A percentile compares a stretch with the other conserved stretches of the same genome.
These are phyloP conservation scores for Serinus canaria DNA, from an alignment of 2,113 vertebrate genomes.

Conservation along the genomic window DNA sequence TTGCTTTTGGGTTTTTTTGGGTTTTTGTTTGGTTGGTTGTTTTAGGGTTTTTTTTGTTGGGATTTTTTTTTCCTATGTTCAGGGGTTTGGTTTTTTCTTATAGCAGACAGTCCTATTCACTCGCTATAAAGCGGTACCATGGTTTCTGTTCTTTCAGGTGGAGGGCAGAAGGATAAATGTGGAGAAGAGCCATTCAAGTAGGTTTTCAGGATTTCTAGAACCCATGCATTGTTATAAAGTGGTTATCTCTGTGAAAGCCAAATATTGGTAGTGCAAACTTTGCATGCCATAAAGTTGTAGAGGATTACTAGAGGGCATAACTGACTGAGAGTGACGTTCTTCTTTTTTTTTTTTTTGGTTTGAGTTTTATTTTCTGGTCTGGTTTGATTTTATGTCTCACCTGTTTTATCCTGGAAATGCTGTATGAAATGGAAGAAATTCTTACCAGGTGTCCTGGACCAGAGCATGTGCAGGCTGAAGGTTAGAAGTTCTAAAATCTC, in stretches of 20 bases:
- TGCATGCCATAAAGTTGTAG: background rate
- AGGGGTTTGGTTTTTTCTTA: background rate
- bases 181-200: background rate
- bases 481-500: background rate
- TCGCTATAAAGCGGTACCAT: background rate
- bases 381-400: background rate
- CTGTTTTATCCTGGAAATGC: background rate
- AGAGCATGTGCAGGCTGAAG: background rate
- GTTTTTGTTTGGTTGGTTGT: background rate
- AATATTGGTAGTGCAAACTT: background rate
- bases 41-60: fast-evolving
- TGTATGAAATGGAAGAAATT: background rate
- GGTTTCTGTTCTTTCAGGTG: background rate
- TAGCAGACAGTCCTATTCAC: background rate
- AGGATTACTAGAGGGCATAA: background rate
- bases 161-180: background rate
- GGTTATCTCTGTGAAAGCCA: background rate
- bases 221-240: background rate
- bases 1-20: background rate
- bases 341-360: background rate
- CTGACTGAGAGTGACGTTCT: background rate
- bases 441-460: background rate
- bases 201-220: background rate
- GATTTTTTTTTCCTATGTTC: background rate
- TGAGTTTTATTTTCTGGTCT: background rate